These are phyloP conservation scores for Aplodontia rufa DNA, from an alignment of 2,113 vertebrate species.

Conservation along the genomic window DNA sequence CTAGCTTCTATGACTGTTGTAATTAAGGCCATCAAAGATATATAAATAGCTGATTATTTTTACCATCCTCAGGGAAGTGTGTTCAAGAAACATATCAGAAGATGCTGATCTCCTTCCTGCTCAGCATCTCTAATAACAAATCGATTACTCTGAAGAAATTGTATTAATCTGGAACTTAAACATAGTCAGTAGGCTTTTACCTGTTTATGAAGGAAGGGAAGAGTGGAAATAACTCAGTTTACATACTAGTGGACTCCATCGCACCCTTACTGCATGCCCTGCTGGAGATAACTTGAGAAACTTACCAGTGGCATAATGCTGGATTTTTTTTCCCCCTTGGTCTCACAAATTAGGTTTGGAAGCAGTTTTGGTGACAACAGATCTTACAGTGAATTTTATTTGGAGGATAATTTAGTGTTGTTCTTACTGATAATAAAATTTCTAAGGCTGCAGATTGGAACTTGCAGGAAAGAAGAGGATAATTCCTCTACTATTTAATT, in stretches of 20 bases:
- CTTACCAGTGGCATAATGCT: background rate
- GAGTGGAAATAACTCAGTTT: background rate
- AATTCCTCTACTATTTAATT: background rate
- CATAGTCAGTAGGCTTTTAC: background rate
- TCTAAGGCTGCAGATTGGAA: background rate
- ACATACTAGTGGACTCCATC: background rate
- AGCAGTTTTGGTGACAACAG: background rate
- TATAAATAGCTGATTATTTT: background rate
- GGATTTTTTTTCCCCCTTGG: background rate
- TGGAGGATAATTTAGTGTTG: slow-evolving; percentile 33
- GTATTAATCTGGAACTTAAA: background rate
- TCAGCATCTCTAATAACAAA: background rate
- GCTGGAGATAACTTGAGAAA: background rate
- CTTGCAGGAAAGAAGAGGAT: background rate
- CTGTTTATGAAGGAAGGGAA: background rate
- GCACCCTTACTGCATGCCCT: background rate
- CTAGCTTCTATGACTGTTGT: background rate
- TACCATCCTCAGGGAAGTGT: too few relatives aligned
- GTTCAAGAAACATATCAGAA: background rate
- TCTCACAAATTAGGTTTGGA: slow-evolving; percentile 50
- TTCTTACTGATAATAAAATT: slow-evolving; percentile 13
- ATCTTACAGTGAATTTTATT: slow-evolving; percentile 39
- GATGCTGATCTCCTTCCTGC: background rate
- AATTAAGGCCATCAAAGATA: background rate
- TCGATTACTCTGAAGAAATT: slow-evolving; percentile 20